phyloP scores from a whole-genome alignment of 1,140 invertebrate genomes.

The Holotrichia oblita region DNA sequence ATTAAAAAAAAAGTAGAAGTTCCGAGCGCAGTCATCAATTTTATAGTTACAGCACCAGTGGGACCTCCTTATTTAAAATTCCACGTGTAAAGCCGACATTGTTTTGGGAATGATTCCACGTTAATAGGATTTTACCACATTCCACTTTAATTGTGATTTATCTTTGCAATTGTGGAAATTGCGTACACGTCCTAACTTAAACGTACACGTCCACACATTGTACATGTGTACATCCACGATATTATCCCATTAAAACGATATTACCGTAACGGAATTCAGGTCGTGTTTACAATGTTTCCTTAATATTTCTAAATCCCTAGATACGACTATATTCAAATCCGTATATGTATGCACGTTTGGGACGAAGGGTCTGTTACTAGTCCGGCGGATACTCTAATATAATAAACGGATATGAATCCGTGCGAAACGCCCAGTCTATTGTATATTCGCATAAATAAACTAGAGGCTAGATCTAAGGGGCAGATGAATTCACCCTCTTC shows the following conservation, averaged over 20 bases:
- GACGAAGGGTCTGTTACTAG: background rate
- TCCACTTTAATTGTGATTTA: background rate
- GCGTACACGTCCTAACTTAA: background rate
- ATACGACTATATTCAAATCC: conserved; percentile 24
- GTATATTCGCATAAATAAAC: conserved; percentile 28
- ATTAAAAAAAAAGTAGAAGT: too few species aligned
- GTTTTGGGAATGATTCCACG: background rate
- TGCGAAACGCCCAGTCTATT: conserved; percentile 13
- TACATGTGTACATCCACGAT: background rate
- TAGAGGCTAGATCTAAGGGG: background rate
- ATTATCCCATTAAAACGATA: conserved; percentile 6
- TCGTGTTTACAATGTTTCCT: conserved; percentile 18
- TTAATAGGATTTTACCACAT: background rate
- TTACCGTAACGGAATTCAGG: conserved; percentile 14
- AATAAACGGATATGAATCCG: conserved; percentile 29
- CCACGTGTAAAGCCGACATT: background rate
- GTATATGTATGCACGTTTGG: background rate
- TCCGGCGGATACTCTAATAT: background rate
- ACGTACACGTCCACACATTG: background rate
- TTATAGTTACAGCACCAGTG: too few species aligned
- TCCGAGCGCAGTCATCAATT: too few species aligned
- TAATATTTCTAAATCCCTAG: conserved; percentile 9
- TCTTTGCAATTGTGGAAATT: background rate
- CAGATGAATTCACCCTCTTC: background rate
- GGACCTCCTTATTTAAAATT: background rate